Evolutionary conservation across 2,113 vertebrate species (phyloP).

Genomic region (Rhea americana): DNA sequence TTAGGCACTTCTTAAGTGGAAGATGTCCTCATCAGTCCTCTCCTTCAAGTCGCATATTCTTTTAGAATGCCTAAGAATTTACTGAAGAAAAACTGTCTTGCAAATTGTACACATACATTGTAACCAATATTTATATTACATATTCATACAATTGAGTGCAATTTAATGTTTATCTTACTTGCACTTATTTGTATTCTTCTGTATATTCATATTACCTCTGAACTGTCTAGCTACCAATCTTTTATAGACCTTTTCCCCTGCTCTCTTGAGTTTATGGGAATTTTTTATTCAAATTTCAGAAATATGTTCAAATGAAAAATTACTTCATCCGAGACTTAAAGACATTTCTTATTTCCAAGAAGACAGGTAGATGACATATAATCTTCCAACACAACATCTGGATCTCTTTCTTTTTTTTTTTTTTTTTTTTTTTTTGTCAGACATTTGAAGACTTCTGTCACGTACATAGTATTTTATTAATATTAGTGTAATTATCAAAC

Average conservation of each 20-base stretch:
- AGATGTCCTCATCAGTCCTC: fast-evolving
- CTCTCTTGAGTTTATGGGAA: neutral
- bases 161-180: neutral
- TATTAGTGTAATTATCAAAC: neutral
- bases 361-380: neutral
- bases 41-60: neutral
- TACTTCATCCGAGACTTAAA: fast-evolving
- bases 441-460: neutral
- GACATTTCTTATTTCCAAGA: neutral
- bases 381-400: neutral
- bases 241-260: neutral
- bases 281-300: neutral
- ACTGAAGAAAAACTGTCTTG: neutral
- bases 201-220: neutral
- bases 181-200: neutral
- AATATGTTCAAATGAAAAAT: neutral
- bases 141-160: neutral
- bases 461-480: neutral
- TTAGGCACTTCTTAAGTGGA: neutral
- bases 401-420: neutral
- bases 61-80: neutral
- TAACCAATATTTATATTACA: neutral
- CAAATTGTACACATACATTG: neutral
- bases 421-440: neutral
- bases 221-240: neutral